Base-by-base conservation (phyloP, 23 tunicate genomes). In the Botrylloides violaceus region DNA sequence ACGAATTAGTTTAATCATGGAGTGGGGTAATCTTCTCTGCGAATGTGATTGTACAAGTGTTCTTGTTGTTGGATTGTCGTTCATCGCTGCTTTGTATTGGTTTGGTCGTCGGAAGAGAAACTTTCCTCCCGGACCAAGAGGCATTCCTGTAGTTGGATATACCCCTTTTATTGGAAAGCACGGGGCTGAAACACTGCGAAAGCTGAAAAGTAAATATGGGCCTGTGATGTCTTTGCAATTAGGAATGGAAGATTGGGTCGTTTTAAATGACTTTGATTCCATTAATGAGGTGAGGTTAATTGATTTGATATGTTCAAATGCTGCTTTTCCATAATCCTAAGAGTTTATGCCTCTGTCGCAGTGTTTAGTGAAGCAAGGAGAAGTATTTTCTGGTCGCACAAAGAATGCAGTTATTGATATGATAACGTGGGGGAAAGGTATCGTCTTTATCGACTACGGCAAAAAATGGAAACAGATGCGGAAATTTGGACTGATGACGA, bases 171-270 rank as follows among this genome's bases (percentile, higher is more conserved):
- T 59, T 22, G 64, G 64, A 9, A 22, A 59, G 7, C 28, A 59
- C 30, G 64, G 29, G 26, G 64, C 26, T 7, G 64, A 59, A 59
- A 59, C 64, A n/a, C 19, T 59, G 29, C 9, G 64, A 59, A 59
- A 59, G 27, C 7, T 59, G 64, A 59, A 59, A n/a, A 22, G 7
- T 6, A 59, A 23, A 23, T 59, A 59, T n/a, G 64, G 64, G 7
- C 64, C 64, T 21, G 64, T 59, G 28, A 59, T 59, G 64, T 59
- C 64, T 12, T 7, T 59, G 7, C 64, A 18, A 22, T 5, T 59
- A 7, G 64, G 64, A 59, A 26, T 23, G 28, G 64, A 59, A 22
- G 26, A 22, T 26, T 59, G 64, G 64, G 64, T 59, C 27, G 30
- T 59, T 59, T 22, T 59, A 26, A 59, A 59, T 59, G 64, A 59